Evolutionary conservation across 2,113 vertebrate genomes (phyloP).

Genomic region (Euleptes europaea): DNA sequence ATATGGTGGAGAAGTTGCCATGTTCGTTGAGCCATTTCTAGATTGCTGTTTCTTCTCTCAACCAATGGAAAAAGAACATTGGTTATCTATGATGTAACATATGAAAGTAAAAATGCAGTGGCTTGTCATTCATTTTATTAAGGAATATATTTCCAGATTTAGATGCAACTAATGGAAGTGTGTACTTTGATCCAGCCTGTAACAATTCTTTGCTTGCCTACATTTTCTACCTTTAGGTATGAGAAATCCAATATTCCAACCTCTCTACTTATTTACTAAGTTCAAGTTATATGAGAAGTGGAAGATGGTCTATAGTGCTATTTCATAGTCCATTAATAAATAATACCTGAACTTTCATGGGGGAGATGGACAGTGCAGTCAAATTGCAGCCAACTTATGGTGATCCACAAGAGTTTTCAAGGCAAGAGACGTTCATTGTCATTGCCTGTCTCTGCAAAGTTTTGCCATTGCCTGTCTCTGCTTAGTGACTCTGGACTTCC

Average conservation of each 20-base stretch:
- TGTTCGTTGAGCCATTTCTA: background rate
- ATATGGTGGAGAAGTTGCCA: background rate
- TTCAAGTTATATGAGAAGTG: background rate
- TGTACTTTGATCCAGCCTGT: background rate
- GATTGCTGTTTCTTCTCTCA: background rate
- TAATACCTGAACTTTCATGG: slow-evolving; percentile 28
- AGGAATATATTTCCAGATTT: background rate
- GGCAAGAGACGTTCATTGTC: no score
- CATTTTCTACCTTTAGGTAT: background rate
- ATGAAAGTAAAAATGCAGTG: background rate
- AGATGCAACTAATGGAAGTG: background rate
- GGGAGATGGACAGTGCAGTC: no score
- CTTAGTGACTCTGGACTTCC: no score
- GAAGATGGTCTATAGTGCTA: slow-evolving; percentile 15
- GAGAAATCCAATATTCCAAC: fast-evolving
- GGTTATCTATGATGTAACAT: background rate
- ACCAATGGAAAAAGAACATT: background rate
- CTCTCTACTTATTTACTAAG: slow-evolving; percentile 31
- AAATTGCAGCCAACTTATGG: no score
- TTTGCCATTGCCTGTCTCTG: no score
- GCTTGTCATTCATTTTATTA: background rate
- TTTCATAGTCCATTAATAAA: slow-evolving; percentile 54
- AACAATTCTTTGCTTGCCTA: background rate
- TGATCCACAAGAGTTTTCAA: no score
- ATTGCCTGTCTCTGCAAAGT: no score